Evolutionary conservation across 1,140 invertebrate species (phyloP).

Genomic region (Stratiolaelaps scimitus): DNA sequence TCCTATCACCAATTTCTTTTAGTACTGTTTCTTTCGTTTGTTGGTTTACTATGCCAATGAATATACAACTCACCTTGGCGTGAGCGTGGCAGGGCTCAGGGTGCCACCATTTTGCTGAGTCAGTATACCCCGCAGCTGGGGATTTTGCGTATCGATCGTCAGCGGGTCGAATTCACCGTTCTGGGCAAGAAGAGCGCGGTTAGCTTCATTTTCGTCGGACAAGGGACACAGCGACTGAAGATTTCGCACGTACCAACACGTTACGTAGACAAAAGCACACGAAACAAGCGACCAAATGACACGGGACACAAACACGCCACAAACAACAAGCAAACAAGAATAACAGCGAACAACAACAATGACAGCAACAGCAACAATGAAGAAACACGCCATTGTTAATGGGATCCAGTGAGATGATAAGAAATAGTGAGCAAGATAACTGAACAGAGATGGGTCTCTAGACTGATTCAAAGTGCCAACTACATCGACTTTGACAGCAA

Average conservation of each 20-base stretch:
- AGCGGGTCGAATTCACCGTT: constrained; percentile 22
- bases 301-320: neutral
- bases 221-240: constrained; percentile 21
- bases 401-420: neutral
- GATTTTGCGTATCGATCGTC: constrained; percentile 26
- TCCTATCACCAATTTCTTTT: no score
- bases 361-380: neutral
- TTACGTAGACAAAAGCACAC: neutral
- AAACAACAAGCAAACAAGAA: constrained; percentile 3
- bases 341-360: neutral
- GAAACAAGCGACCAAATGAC: neutral
- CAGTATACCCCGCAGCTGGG: constrained; percentile 20
- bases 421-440: neutral
- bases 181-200: neutral
- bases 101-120: constrained; percentile 22
- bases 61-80: neutral
- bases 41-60: neutral
- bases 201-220: constrained; percentile 23
- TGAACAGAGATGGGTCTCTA: no score
- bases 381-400: neutral
- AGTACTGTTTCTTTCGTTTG: no score
- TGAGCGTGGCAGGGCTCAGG: constrained; percentile 5
- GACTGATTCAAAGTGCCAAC: no score
- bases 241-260: neutral
- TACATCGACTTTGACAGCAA: no score